Percentiles rank a stretch among this genome's conserved stretches.
phyloP scores from a whole-genome alignment of 1,140 invertebrate species.

The Patella vulgata region DNA sequence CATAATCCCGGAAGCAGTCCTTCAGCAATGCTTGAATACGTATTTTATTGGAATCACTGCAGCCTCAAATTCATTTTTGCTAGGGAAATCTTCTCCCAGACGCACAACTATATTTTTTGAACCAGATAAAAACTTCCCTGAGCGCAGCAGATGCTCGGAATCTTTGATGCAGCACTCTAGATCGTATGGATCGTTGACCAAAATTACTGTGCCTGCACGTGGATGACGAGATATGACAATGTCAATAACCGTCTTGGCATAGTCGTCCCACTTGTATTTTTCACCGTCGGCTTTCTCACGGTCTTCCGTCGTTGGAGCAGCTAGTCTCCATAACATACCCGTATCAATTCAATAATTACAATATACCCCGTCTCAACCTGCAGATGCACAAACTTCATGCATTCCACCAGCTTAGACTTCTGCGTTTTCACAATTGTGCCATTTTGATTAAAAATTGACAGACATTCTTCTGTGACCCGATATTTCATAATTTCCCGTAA shows the following conservation, averaged over 20 bases:
- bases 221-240: not conserved
- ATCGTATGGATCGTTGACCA: constrained; percentile 9
- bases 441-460: constrained; percentile 4
- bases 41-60: not conserved
- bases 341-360: constrained; percentile 6
- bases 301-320: constrained; percentile 6
- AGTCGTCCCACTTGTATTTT: constrained; percentile 7
- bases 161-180: not conserved
- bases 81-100: not conserved
- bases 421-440: not conserved
- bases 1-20: not conserved
- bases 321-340: constrained; percentile 8
- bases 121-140: not conserved
- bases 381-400: not conserved
- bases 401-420: constrained; percentile 7
- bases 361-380: not conserved
- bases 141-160: not conserved
- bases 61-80: not conserved
- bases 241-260: not conserved
- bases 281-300: constrained; percentile 5
- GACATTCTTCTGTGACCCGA: constrained; percentile 7
- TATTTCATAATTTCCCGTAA: not conserved
- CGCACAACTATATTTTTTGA: not conserved
- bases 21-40: not conserved
- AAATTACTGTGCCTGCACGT: constrained; percentile 7